Percentiles rank a stretch among this genome's conserved stretches.
Evolutionary conservation across 2,888 invertebrate species (phyloP).

Genomic region (Schrankia costaestrigalis): DNA sequence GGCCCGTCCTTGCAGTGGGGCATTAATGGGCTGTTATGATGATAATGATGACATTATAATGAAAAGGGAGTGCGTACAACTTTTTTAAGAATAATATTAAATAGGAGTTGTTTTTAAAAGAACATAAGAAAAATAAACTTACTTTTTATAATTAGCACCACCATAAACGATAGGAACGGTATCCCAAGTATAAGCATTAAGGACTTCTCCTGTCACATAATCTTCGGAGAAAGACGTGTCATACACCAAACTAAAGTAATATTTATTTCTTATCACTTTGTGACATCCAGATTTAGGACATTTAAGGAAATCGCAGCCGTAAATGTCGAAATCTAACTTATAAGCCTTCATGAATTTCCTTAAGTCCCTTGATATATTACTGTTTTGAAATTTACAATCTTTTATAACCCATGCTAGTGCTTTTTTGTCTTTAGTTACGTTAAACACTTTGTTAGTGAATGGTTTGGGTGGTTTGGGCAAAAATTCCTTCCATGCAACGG

Average conservation of each 20-base stretch:
- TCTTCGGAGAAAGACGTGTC: slow-evolving; percentile 53
- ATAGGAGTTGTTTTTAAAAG: too few relatives aligned
- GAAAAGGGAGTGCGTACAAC: too few relatives aligned
- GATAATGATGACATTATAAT: too few relatives aligned
- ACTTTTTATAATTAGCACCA: slow-evolving; percentile 81
- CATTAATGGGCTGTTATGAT: too few relatives aligned
- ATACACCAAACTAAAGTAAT: slow-evolving; percentile 60
- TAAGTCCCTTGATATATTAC: neutral
- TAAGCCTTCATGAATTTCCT: slow-evolving; percentile 54
- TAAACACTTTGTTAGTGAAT: too few relatives aligned
- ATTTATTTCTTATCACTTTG: slow-evolving; percentile 43
- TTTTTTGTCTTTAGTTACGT: too few relatives aligned
- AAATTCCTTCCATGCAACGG: slow-evolving; percentile 48
- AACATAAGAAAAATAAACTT: too few relatives aligned
- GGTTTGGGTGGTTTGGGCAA: too few relatives aligned
- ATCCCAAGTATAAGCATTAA: slow-evolving; percentile 74
- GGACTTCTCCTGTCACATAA: slow-evolving; percentile 58
- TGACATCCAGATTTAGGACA: slow-evolving; percentile 48
- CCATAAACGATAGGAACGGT: slow-evolving; percentile 84
- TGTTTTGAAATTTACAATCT: slow-evolving; percentile 33
- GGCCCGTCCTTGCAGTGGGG: too few relatives aligned
- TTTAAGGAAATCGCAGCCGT: slow-evolving; percentile 45
- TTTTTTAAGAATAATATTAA: too few relatives aligned
- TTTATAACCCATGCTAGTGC: slow-evolving; percentile 40
- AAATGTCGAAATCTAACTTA: slow-evolving; percentile 69